Conservation (phyloP, 2,797 vertebrate genomes). For the Crocidura indochinensis region DNA sequence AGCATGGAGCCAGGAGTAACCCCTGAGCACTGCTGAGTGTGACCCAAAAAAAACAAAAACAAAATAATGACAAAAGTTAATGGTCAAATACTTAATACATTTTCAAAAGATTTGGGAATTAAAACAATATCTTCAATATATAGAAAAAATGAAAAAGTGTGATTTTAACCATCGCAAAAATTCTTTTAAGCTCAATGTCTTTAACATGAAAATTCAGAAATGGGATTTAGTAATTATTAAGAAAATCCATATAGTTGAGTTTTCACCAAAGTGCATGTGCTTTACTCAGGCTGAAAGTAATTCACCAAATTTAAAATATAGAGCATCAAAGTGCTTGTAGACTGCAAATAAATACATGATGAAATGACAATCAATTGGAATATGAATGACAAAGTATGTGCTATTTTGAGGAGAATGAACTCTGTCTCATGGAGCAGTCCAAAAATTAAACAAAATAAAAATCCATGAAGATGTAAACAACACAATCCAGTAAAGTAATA, state of each 20-base stretch:
- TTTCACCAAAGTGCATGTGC: background rate
- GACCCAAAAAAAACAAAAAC: too few species aligned
- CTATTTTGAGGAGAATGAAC: background rate
- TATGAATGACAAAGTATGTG: conserved; percentile 7
- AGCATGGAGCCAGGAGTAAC: too few species aligned
- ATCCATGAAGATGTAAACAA: background rate
- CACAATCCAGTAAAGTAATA: background rate
- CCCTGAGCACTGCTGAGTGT: too few species aligned
- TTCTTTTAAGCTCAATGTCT: conserved; percentile 19
- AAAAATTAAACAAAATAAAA: conserved; percentile 42
- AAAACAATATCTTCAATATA: conserved; percentile 53
- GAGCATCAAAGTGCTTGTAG: conserved; percentile 24
- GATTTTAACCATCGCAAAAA: background rate
- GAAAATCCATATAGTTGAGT: background rate
- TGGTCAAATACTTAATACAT: background rate
- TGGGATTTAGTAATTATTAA: conserved; percentile 45
- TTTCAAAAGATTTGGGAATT: conserved; percentile 46
- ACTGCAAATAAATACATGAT: background rate
- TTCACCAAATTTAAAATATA: background rate
- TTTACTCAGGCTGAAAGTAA: background rate
- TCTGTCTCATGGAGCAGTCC: background rate
- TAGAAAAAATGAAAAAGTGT: conserved; percentile 52
- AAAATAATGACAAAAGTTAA: conserved; percentile 41
- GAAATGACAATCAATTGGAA: conserved; percentile 12
- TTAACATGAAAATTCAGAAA: conserved; percentile 64